Conservation (phyloP, 2,797 vertebrate species). For the Oreortyx pictus region DNA sequence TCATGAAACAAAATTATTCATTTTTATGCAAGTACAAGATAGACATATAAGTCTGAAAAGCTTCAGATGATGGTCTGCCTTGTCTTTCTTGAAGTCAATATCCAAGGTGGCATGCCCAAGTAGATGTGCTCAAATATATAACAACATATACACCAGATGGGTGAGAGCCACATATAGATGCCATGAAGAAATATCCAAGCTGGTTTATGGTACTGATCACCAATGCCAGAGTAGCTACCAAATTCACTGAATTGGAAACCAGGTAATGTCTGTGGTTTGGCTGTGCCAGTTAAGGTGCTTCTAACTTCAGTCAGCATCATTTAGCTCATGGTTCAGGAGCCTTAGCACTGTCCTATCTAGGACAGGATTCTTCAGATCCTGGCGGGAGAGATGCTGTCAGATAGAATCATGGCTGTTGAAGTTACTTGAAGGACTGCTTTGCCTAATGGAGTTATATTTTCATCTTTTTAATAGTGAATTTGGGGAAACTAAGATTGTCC, state of each 20-base stretch:
- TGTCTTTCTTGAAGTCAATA: neutral
- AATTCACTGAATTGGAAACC: neutral
- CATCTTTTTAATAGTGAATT: neutral
- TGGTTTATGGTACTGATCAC: neutral
- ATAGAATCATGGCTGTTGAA: neutral
- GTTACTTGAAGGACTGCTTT: neutral
- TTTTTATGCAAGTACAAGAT: constrained; percentile 37
- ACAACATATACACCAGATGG: neutral
- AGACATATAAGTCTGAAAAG: neutral
- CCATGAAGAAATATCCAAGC: neutral
- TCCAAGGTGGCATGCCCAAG: neutral
- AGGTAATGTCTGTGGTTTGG: neutral
- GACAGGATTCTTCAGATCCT: neutral
- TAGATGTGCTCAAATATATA: neutral
- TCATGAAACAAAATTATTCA: constrained; percentile 47
- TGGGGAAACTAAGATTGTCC: neutral
- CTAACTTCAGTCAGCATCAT: neutral
- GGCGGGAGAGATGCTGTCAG: neutral
- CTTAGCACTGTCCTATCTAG: neutral
- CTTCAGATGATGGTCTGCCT: neutral
- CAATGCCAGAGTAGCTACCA: neutral
- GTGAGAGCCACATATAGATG: neutral
- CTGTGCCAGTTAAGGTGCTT: neutral
- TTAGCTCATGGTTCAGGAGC: neutral
- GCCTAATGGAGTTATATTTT: neutral